Base-by-base conservation (phyloP, 2,888 invertebrate genomes). In the Pandemis corylana region DNA sequence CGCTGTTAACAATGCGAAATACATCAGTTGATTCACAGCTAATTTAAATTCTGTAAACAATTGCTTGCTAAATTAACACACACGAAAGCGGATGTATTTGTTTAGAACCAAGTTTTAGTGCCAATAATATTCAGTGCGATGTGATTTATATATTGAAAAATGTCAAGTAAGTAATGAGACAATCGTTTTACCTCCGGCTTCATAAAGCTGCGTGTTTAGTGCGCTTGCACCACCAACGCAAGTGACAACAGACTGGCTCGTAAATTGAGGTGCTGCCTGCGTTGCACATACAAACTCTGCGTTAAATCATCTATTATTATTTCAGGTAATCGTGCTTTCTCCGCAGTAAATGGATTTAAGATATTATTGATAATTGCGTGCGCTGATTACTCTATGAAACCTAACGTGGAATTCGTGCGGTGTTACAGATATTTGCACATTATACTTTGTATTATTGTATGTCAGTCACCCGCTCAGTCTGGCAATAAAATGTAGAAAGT, bases 171-270 rank as follows among this genome's bases (percentile, higher is more conserved):
- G 83, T 81, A 80, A 84, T 76, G 76, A 83, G 78, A 80, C 80
- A 80, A 81, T 82, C 76, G 67, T 67, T 79, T 80, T 78, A 76
- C 78, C 77, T 80, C 76, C 76, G 70, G 78, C 74, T 68, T 71
- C 81, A 83, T 90, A 89, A 89, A 90, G 51, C 79, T 72, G 53
- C 56, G 76, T 80, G 80, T 89, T 90, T 88, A 89, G 80, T 85
- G 80, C 78, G 61, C 74, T 76, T 70, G 68, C 76, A 71, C 77
- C 76, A 79, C 80, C 84, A 79, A 81, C 77, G 76, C 82, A 84
- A 84, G 85, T 85, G 87, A 88, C 89, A 87, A 88, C 86, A 84
- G 85, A 83, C 86, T 84, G 78, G 78, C 78, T 84, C 85, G 80
- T 89, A 87, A 89, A 87, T 80, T 76, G 75, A 68, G 78, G 76